phyloP scores from a whole-genome alignment of 2,797 vertebrate genomes.

The Toxotes lorentzi region DNA sequence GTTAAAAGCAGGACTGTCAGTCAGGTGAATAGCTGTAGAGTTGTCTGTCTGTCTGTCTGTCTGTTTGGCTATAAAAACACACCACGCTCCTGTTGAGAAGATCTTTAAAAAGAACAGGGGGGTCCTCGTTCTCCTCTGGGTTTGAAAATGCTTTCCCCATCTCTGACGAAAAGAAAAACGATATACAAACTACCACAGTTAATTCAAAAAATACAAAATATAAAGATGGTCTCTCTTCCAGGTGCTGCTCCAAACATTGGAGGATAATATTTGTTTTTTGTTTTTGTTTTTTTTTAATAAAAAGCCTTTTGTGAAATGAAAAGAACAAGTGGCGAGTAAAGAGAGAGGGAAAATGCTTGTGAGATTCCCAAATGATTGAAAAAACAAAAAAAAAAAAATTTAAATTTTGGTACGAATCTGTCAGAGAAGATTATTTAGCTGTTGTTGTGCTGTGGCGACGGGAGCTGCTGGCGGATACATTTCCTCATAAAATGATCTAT shows the following conservation, averaged over 20 bases:
- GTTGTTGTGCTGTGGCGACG: constrained; percentile 66
- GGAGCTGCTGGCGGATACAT: constrained; percentile 73
- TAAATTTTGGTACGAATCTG: constrained; percentile 32
- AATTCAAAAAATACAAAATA: constrained; percentile 70
- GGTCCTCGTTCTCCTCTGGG: constrained; percentile 42
- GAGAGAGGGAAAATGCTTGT: background rate
- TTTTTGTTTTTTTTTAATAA: constrained; percentile 29
- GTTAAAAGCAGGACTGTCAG: constrained; percentile 76
- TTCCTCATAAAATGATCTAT: constrained; percentile 76
- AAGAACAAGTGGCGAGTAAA: constrained; percentile 41
- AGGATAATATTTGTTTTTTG: constrained; percentile 63
- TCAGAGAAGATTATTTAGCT: background rate
- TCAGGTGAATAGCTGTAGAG: constrained; percentile 53
- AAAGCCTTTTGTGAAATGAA: constrained; percentile 62
- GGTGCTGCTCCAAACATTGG: constrained; percentile 80
- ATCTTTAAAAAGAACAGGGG: constrained; percentile 47
- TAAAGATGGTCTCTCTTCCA: constrained; percentile 70
- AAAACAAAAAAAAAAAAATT: too few species aligned
- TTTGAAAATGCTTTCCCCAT: constrained; percentile 61
- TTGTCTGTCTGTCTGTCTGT: constrained; percentile 44
- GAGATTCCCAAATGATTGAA: background rate
- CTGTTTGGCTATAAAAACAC: constrained; percentile 69
- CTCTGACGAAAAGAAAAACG: constrained; percentile 39
- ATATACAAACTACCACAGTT: constrained; percentile 54
- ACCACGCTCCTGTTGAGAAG: constrained; percentile 41